Percentiles rank a stretch among this genome's conserved stretches.
These are phyloP conservation scores for Dendrolimus houi DNA, from an alignment of 2,888 invertebrate genomes.

Conservation along the genomic window DNA sequence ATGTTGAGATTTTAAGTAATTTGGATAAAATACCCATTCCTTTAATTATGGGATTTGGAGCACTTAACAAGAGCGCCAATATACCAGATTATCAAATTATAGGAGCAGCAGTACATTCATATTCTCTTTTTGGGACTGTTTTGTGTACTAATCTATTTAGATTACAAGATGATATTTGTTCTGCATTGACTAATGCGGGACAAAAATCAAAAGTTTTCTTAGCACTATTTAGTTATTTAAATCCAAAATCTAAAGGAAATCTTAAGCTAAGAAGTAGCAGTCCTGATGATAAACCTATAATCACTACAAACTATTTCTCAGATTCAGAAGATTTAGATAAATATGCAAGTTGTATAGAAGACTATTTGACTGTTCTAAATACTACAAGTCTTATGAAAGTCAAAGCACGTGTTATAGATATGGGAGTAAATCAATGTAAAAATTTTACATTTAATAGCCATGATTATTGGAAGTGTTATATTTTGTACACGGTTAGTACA, in stretches of 20 bases:
- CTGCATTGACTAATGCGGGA: slow-evolving; percentile 18
- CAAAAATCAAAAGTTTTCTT: slow-evolving; percentile 17
- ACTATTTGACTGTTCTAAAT: slow-evolving; percentile 26
- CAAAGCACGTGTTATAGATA: slow-evolving; percentile 20
- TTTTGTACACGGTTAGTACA: slow-evolving; percentile 65
- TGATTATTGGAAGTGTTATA: slow-evolving; percentile 41
- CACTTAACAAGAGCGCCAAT: slow-evolving; percentile 70
- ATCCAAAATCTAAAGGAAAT: slow-evolving; percentile 37
- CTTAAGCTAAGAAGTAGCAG: slow-evolving; percentile 26
- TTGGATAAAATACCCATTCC: slow-evolving; percentile 74
- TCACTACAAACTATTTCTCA: slow-evolving; percentile 25
- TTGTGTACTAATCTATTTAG: slow-evolving; percentile 25
- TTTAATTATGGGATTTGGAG: slow-evolving; percentile 57
- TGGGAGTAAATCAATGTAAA: slow-evolving; percentile 23
- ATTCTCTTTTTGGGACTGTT: slow-evolving; percentile 20
- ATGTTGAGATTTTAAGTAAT: slow-evolving; percentile 52
- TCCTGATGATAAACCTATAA: slow-evolving; percentile 27
- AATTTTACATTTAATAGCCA: slow-evolving; percentile 18
- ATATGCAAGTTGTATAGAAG: slow-evolving; percentile 23
- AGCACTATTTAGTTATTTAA: slow-evolving; percentile 24
- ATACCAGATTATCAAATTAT: slow-evolving; percentile 42
- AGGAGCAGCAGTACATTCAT: slow-evolving; percentile 21
- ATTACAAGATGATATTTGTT: slow-evolving; percentile 26
- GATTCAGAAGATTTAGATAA: slow-evolving; percentile 27
- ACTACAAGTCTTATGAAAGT: slow-evolving; percentile 27